phyloP scores from a whole-genome alignment of 2,797 vertebrate species.

The Poecilia wingei region DNA sequence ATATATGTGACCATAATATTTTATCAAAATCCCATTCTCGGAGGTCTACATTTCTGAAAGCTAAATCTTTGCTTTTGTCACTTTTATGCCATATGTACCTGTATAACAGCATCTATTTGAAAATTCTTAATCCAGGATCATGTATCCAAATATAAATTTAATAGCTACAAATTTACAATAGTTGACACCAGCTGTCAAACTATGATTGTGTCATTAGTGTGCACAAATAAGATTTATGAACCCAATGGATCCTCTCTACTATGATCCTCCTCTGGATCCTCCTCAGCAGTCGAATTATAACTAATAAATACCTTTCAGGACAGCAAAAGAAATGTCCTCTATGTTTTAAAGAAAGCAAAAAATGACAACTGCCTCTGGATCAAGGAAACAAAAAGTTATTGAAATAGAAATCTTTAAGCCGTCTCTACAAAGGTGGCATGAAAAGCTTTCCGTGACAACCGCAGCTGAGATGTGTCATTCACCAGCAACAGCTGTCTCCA shows the following conservation, averaged over 20 bases:
- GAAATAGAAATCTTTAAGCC: not conserved
- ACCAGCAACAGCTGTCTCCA: not conserved
- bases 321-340: not conserved
- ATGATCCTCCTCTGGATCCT: not conserved
- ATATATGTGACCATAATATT: not conserved
- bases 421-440: not conserved
- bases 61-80: not conserved
- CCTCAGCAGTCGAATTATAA: not conserved
- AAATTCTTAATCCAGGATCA: not conserved
- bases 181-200: not conserved
- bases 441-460: not conserved
- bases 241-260: not conserved
- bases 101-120: not conserved
- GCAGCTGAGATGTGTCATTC: slow-evolving; percentile 3
- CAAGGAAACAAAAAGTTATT: not conserved
- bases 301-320: not conserved
- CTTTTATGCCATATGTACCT: not conserved
- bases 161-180: not conserved
- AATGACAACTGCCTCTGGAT: not conserved
- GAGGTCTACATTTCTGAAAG: not conserved
- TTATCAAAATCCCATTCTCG: not conserved
- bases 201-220: not conserved
- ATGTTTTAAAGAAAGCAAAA: not conserved
- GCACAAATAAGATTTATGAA: not conserved
- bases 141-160: not conserved